phyloP scores from a whole-genome alignment of 1,140 invertebrate species.

The Carposina sasakii region DNA sequence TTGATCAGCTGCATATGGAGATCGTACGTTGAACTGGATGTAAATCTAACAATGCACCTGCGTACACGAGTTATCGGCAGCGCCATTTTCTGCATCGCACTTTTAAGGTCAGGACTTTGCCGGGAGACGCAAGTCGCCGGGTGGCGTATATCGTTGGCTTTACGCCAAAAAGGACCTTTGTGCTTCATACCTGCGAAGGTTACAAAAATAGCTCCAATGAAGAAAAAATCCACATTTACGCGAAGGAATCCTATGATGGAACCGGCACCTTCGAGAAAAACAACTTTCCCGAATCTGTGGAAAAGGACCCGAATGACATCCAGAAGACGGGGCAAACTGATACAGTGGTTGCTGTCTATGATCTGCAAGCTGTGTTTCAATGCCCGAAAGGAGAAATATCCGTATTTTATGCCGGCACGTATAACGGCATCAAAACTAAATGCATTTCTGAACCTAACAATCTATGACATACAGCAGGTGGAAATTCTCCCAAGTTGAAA shows the following conservation, averaged over 20 bases:
- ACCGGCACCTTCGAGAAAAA: conserved; percentile 20
- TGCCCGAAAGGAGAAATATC: conserved; percentile 28
- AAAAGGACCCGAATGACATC: conserved; percentile 28
- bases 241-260: conserved; percentile 18
- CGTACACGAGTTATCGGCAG: conserved; percentile 2
- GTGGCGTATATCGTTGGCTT: conserved; percentile 17
- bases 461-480: conserved; percentile 9
- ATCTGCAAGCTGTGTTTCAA: conserved; percentile 29
- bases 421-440: conserved; percentile 24
- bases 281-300: conserved; percentile 13
- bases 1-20: not conserved
- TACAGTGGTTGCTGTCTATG: conserved; percentile 20
- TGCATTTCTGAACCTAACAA: conserved; percentile 7
- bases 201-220: conserved; percentile 17
- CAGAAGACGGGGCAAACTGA: conserved; percentile 11
- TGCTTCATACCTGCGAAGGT: conserved; percentile 13
- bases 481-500: conserved; percentile 32
- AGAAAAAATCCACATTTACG: conserved; percentile 18
- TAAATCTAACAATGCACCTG: conserved; percentile 1
- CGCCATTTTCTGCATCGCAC: conserved; percentile 4
- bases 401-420: conserved; percentile 28
- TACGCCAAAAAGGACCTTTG: conserved; percentile 9
- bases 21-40: conserved; percentile 8
- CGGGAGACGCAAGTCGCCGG: too few species aligned
- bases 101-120: conserved; percentile 17